A percentile compares a stretch with the other conserved stretches of the same genome.
Evolutionary conservation across 92 coral and sea anemone species (phyloP).

Genomic region (Pocillopora grandis): DNA sequence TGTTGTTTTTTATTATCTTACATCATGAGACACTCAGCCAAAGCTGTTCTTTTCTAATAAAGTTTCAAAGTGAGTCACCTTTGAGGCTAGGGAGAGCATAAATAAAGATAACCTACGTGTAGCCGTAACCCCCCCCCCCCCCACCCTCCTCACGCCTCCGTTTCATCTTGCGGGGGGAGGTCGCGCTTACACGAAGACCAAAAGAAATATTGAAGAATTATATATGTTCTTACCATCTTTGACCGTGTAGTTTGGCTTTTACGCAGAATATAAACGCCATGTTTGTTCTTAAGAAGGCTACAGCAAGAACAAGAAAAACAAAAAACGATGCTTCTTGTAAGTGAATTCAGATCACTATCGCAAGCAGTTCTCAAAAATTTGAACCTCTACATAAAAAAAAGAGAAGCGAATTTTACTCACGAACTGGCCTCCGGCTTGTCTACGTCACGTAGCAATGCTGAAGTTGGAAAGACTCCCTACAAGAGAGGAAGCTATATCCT

Average conservation of each 20-base stretch:
- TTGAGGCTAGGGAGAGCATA: no score
- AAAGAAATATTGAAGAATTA: not conserved
- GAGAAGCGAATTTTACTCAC: slow-evolving; percentile 36
- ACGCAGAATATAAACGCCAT: slow-evolving; percentile 81
- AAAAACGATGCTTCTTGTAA: not conserved
- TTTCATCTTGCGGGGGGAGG: no score
- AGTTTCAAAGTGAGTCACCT: no score
- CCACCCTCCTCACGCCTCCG: no score
- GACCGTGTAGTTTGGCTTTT: slow-evolving; percentile 70
- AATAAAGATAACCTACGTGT: no score
- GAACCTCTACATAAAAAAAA: not conserved
- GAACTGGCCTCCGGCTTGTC: slow-evolving; percentile 44
- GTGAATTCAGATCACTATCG: not conserved
- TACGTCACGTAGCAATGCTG: slow-evolving; percentile 62
- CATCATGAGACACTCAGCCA: no score
- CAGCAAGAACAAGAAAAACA: not conserved
- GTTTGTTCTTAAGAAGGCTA: slow-evolving; percentile 66
- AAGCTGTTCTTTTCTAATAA: no score
- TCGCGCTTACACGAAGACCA: no score
- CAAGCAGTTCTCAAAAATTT: no score
- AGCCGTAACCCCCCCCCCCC: no score
- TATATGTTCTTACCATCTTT: slow-evolving; percentile 47
- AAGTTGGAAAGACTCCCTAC: slow-evolving; percentile 46
- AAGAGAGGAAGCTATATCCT: not conserved
- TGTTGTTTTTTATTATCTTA: no score